Evolutionary conservation across 2,888 invertebrate species (phyloP), one percentile per base, ranked within the genome.

Genomic region (Rotaria socialis): DNA sequence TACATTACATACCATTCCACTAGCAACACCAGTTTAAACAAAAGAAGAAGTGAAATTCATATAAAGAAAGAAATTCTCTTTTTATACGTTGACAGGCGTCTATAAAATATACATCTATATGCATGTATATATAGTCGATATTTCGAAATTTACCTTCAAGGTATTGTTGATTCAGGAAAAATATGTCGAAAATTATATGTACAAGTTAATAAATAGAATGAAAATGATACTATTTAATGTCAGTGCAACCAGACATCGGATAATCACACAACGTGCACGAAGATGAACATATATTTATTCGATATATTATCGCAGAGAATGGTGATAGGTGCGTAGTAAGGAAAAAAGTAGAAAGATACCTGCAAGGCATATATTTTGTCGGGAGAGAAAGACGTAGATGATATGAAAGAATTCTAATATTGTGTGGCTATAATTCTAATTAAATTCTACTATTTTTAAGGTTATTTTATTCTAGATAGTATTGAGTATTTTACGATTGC

Each of bases 1-100:
- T 67, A 67, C 67, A 67, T 67, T 67, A 67, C 67, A 67, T 67
- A 67, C 67, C 35, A 67, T 67, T 41, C 67, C 16, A 35, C 67
- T 67, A 35, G 3, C 35, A 67, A 67, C 67, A 67, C 35, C 67
- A 67, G 67, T 67, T 67, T 67, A 67, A 67, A 67, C 67, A 67
- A 67, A 67, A 27, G 27, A 67, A 67, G 67, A 67, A 67, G 67
- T 67, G 67, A 35, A 67, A 14, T 67, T 35, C 67, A 67, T 67
- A 35, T 67, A 67, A 67, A 35, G 67, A 67, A 67, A 67, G 67
- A 67, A 67, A 35, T 67, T 67, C 67, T 67, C 35, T 67, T 35
- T 67, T 67, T 67, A 67, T 67, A 52, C 52, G 67, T 67, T 67
- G 67, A 35, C 67, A 67, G 35, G 35, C 67, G 67, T 35, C 67